Evolutionary conservation across 2,797 vertebrate genomes (phyloP).

Genomic region (Pangasius larnaudii): DNA sequence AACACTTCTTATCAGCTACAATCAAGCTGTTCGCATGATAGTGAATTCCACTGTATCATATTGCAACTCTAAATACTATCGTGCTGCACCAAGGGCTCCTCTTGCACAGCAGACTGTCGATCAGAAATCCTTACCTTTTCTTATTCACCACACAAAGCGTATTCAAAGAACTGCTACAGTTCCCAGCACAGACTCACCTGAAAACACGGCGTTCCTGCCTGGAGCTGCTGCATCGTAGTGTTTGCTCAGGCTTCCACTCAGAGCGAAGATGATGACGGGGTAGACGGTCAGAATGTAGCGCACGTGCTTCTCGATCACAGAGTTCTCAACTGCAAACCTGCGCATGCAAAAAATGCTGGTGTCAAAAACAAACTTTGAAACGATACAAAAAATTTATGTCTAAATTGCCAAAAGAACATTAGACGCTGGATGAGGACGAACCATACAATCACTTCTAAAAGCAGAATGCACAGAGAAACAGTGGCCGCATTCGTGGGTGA

Average conservation of each 20-base stretch:
- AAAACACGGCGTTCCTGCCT: slow-evolving; percentile 71
- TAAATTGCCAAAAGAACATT: no score
- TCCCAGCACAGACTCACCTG: slow-evolving; percentile 68
- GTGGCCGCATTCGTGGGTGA: slow-evolving; percentile 70
- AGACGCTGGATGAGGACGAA: slow-evolving; percentile 46
- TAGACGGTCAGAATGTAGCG: slow-evolving; percentile 80
- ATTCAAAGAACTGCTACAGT: not conserved
- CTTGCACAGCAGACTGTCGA: not conserved
- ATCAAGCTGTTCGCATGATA: not conserved
- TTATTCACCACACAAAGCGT: not conserved
- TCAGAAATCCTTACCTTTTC: not conserved
- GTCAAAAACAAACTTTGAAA: not conserved
- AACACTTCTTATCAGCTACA: not conserved
- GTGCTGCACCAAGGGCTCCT: not conserved
- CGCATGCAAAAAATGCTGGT: not conserved
- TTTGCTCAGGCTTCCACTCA: slow-evolving; percentile 69
- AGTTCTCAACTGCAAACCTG: slow-evolving; percentile 84
- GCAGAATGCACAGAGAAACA: slow-evolving; percentile 70
- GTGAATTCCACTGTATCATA: not conserved
- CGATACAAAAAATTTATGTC: not conserved
- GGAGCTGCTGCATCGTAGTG: slow-evolving; percentile 64
- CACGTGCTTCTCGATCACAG: slow-evolving; percentile 79
- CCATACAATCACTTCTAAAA: slow-evolving; percentile 72
- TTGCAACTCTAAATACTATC: not conserved
- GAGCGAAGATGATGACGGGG: slow-evolving; percentile 77